These are phyloP conservation scores for Leptopterna dolabrata DNA, from an alignment of 2,888 invertebrate genomes.

Conservation along the genomic window DNA sequence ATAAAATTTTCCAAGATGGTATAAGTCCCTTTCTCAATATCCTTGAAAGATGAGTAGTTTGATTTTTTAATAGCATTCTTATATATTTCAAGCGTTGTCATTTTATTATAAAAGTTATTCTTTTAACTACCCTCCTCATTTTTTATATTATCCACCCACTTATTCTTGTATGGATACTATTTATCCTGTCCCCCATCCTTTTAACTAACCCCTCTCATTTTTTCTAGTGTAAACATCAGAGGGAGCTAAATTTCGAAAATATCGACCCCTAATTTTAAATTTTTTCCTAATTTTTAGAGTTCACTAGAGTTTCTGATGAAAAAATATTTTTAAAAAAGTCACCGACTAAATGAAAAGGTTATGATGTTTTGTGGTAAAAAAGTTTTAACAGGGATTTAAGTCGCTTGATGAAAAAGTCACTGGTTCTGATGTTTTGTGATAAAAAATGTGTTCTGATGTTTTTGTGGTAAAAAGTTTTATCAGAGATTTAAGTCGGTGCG, in stretches of 20 bases:
- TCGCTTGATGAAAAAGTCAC: neutral
- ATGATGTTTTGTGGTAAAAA: neutral
- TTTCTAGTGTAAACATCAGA: neutral
- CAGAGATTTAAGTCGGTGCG: neutral
- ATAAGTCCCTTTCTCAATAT: no score
- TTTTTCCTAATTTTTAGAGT: neutral
- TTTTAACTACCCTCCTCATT: neutral
- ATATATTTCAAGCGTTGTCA: neutral
- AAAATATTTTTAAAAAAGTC: neutral
- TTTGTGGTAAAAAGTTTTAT: neutral
- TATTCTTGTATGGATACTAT: neutral
- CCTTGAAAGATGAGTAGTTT: no score
- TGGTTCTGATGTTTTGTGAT: neutral
- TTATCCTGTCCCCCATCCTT: neutral
- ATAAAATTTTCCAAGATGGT: no score
- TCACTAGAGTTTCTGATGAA: constrained; percentile 1
- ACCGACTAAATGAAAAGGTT: neutral
- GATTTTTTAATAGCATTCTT: no score
- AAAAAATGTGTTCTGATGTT: constrained; percentile 1
- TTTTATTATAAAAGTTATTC: neutral
- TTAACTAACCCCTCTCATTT: neutral
- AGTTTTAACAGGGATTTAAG: neutral
- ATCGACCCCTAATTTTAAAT: neutral
- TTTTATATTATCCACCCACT: neutral
- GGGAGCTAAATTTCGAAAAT: constrained; percentile 1